These are phyloP conservation scores for Pteruthius melanotis DNA, from an alignment of 2,113 vertebrate species.

Conservation along the genomic window DNA sequence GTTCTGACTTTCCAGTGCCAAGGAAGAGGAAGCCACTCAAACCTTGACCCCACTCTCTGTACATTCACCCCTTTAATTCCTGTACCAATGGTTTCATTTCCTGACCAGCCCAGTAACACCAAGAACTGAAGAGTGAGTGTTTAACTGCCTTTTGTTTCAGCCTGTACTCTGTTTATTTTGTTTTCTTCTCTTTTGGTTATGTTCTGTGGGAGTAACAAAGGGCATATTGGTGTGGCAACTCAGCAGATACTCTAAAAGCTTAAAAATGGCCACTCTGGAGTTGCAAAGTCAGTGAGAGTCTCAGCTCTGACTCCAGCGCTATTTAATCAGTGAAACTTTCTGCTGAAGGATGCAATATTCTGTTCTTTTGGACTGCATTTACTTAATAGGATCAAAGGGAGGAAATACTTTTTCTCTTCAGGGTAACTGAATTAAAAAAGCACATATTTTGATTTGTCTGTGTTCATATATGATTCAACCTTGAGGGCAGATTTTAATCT, in stretches of 20 bases:
- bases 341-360: background rate
- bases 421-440: constrained; percentile 34
- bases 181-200: background rate
- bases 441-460: constrained; percentile 32
- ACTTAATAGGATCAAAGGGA: constrained; percentile 43
- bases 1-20: constrained; percentile 2
- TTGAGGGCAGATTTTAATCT: constrained; percentile 62
- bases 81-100: constrained; percentile 9
- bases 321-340: background rate
- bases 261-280: background rate
- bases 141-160: constrained; percentile 27
- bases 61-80: background rate
- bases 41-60: background rate
- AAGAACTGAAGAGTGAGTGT: background rate
- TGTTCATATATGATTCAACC: background rate
- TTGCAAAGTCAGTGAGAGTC: background rate
- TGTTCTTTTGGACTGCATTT: constrained; percentile 3
- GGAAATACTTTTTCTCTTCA: constrained; percentile 49
- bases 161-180: background rate
- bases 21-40: constrained; percentile 15
- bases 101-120: background rate
- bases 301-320: background rate
- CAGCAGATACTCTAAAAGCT: background rate
- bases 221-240: background rate
- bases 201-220: background rate